Evolutionary conservation across 1,140 invertebrate species (phyloP).

Genomic region (Paraescarpia echinospica): DNA sequence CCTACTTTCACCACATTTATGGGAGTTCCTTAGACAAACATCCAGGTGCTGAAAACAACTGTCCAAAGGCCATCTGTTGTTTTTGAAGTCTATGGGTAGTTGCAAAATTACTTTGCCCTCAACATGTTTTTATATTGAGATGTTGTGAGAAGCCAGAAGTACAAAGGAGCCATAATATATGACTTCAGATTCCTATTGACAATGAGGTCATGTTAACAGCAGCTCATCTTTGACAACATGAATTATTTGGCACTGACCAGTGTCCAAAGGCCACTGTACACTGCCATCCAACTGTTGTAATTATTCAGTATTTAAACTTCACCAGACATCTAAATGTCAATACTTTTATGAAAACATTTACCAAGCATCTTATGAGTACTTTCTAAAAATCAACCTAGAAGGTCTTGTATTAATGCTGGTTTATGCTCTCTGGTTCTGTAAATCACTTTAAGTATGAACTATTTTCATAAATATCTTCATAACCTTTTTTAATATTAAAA

Average conservation of each 20-base stretch:
- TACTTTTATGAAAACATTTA: too few relatives aligned
- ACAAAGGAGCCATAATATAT: too few relatives aligned
- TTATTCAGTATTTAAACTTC: neutral
- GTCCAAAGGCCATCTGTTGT: neutral
- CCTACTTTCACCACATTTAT: neutral
- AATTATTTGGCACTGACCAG: neutral
- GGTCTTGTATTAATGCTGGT: too few relatives aligned
- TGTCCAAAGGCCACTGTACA: neutral
- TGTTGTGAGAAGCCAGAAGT: neutral
- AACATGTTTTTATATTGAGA: neutral
- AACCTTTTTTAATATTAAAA: too few relatives aligned
- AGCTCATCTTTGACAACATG: neutral
- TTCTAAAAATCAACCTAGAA: too few relatives aligned
- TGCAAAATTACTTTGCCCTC: neutral
- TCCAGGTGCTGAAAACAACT: neutral
- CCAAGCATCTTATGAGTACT: too few relatives aligned
- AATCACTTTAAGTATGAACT: too few relatives aligned
- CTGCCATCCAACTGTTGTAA: neutral
- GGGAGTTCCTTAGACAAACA: neutral
- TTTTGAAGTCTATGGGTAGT: neutral
- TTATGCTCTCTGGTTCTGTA: too few relatives aligned
- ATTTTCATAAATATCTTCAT: too few relatives aligned
- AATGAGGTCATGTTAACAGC: too few relatives aligned
- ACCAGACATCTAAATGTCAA: neutral
- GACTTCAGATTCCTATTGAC: too few relatives aligned